phyloP scores from a whole-genome alignment of 2,797 vertebrate species.

The Muscicapa striata region DNA sequence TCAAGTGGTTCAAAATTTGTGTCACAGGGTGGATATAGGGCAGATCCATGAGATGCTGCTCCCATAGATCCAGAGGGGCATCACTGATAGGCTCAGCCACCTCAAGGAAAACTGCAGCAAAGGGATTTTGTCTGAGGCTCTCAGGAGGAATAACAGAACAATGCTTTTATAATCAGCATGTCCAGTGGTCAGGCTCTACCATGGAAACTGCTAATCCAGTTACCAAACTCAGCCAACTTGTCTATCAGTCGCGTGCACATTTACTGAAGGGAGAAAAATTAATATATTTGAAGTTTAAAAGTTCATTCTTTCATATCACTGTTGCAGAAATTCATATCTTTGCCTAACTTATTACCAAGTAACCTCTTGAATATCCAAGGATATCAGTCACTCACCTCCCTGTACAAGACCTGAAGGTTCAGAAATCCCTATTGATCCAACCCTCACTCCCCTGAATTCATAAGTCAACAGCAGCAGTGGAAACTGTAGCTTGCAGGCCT shows the following conservation, averaged over 20 bases:
- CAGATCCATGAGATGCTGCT: background rate
- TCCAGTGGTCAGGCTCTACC: background rate
- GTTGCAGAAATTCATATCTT: background rate
- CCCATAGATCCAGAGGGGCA: background rate
- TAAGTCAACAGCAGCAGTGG: conserved; percentile 23
- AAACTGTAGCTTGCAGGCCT: background rate
- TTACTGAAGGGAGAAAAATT: background rate
- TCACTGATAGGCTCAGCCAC: fast-evolving
- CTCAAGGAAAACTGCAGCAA: background rate
- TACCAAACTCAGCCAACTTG: background rate
- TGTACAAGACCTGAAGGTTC: conserved; percentile 10
- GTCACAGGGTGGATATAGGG: fast-evolving
- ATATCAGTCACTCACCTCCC: background rate
- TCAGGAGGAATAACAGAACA: background rate
- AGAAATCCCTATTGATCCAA: conserved; percentile 30
- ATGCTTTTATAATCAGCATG: background rate
- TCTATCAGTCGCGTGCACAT: background rate
- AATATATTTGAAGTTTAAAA: background rate
- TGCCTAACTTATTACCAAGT: background rate
- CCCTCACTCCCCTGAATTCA: background rate
- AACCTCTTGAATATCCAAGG: background rate
- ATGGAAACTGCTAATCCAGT: background rate
- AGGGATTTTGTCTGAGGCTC: background rate
- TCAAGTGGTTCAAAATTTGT: background rate
- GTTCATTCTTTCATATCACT: background rate